Percentiles rank a stretch among this genome's conserved stretches.
Conservation (phyloP, 2,113 vertebrate species). For the Labeo rohita region DNA sequence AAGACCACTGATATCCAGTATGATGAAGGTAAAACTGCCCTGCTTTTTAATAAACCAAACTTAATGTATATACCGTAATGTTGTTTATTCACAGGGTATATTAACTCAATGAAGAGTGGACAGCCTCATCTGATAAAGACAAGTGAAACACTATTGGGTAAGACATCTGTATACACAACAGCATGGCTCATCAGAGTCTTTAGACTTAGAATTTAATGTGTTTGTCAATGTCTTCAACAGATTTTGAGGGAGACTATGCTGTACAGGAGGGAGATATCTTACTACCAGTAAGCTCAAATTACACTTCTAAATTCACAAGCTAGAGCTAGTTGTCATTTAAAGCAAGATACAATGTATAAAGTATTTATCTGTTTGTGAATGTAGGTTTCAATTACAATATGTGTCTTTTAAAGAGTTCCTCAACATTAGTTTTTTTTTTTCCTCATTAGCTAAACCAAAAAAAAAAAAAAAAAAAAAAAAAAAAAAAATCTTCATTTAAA, state of each 20-base stretch:
- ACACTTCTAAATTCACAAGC: not conserved
- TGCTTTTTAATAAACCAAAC: not conserved
- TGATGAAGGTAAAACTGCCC: not conserved
- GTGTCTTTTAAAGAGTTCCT: no score
- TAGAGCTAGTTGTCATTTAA: not conserved
- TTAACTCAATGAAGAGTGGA: not conserved
- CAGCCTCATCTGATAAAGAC: rapidly evolving
- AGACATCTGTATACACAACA: not conserved
- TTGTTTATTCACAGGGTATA: not conserved
- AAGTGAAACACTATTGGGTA: not conserved
- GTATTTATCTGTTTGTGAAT: no score
- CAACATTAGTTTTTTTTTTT: no score
- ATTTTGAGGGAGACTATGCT: rapidly evolving
- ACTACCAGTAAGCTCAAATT: constrained; percentile 49
- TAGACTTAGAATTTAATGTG: not conserved
- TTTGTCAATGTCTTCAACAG: not conserved
- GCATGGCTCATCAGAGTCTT: not conserved
- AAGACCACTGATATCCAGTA: not conserved
- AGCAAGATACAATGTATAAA: not conserved
- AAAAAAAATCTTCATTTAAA: not conserved
- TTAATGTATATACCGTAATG: not conserved
- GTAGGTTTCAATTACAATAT: no score
- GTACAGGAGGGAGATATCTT: constrained; percentile 63
- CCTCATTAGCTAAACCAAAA: no score
- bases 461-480: no score